Conservation (phyloP, 2,113 vertebrate genomes). For the Nothocercus nigrocapillus region DNA sequence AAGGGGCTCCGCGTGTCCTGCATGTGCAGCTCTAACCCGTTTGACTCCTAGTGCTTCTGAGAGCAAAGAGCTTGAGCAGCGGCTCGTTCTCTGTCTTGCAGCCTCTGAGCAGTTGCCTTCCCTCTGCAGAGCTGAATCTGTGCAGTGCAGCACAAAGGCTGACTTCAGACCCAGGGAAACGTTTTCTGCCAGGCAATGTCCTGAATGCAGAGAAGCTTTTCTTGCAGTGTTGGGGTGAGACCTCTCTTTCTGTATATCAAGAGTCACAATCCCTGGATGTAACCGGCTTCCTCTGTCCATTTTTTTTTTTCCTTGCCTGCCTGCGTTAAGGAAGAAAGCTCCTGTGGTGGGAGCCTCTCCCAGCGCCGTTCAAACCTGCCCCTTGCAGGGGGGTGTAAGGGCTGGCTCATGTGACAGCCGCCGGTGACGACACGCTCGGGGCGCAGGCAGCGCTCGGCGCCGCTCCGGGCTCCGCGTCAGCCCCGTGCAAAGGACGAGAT, state of each 20-base stretch:
- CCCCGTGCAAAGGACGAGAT: not conserved
- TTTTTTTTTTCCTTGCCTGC: not conserved
- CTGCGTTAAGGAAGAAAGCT: not conserved
- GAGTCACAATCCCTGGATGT: accelerated
- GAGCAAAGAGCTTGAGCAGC: accelerated
- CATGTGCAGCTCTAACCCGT: not conserved
- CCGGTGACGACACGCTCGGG: constrained; percentile 65
- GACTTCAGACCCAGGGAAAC: accelerated
- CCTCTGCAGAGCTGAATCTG: accelerated
- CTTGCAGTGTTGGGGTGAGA: accelerated
- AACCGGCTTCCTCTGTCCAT: not conserved
- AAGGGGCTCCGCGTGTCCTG: not conserved
- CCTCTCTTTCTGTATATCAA: accelerated
- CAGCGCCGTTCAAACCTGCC: constrained; percentile 25
- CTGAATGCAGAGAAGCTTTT: accelerated
- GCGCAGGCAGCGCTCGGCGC: constrained; percentile 22
- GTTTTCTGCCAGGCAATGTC: accelerated
- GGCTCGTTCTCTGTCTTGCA: not conserved
- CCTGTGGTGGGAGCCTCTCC: constrained; percentile 53
- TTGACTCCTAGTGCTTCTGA: accelerated
- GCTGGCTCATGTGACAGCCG: constrained; percentile 63
- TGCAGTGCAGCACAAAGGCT: accelerated
- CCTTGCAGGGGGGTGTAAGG: constrained; percentile 52
- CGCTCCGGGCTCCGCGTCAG: not conserved
- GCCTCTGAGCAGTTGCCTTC: not conserved